Evolutionary conservation across 1,140 invertebrate species (phyloP).

Genomic region (Tetramorium alpestre): DNA sequence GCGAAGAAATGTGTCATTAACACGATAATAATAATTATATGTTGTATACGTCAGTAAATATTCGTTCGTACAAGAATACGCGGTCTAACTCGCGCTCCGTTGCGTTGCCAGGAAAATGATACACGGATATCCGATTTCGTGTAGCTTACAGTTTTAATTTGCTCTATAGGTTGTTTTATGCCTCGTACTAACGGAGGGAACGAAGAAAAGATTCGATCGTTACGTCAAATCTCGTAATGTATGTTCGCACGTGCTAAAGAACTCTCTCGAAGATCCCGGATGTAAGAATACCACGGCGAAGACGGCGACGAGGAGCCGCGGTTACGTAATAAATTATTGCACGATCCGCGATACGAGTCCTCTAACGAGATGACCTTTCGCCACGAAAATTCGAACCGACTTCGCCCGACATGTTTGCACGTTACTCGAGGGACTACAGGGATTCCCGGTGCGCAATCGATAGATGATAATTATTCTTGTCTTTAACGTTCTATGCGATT

Average conservation of each 20-base stretch:
- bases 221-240: slow-evolving; percentile 42
- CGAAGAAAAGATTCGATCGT: slow-evolving; percentile 21
- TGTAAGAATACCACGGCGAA: slow-evolving; percentile 46
- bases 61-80: background rate
- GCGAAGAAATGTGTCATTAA: background rate
- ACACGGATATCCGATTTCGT: slow-evolving; percentile 35
- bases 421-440: slow-evolving; percentile 4
- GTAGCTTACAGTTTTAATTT: slow-evolving; percentile 48
- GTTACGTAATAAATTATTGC: slow-evolving; percentile 68
- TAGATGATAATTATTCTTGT: background rate
- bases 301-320: slow-evolving; percentile 17
- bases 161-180: slow-evolving; percentile 45
- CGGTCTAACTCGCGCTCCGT: background rate
- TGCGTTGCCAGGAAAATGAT: slow-evolving; percentile 12
- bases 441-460: background rate
- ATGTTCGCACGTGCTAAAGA: slow-evolving; percentile 49
- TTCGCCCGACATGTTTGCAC: background rate
- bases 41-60: background rate
- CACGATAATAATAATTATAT: background rate
- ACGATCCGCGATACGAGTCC: slow-evolving; percentile 7
- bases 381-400: slow-evolving; percentile 18
- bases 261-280: slow-evolving; percentile 60
- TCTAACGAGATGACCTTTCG: slow-evolving; percentile 63
- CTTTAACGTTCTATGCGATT: background rate
- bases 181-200: background rate